Percentiles rank a stretch among this genome's conserved stretches.
phyloP scores from a whole-genome alignment of 2,888 invertebrate genomes.

The Acholoe squamosa region DNA sequence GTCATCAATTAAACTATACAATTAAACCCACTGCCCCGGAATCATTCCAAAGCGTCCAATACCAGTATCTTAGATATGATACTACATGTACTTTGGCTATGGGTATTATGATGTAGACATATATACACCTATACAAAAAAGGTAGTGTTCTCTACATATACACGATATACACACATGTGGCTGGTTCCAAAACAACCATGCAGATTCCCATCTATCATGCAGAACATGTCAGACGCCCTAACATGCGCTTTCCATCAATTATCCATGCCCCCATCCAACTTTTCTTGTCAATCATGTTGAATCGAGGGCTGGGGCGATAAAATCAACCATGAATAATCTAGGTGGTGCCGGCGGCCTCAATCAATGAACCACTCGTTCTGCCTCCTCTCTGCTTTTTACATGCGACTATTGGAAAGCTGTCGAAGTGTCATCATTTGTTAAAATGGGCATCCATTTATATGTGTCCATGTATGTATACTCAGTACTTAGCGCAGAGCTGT shows the following conservation, averaged over 20 bases:
- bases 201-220: background rate
- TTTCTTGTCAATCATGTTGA: slow-evolving; percentile 44
- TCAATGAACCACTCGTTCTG: background rate
- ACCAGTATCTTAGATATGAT: too few species aligned
- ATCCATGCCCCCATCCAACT: slow-evolving; percentile 12
- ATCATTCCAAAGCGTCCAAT: too few species aligned
- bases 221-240: background rate
- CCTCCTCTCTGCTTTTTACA: slow-evolving; percentile 8
- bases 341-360: background rate
- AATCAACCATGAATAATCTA: slow-evolving; percentile 23
- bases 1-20: too few species aligned
- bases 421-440: slow-evolving; percentile 40
- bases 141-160: too few species aligned
- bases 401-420: slow-evolving; percentile 21
- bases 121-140: too few species aligned
- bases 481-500: too few species aligned
- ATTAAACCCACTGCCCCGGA: too few species aligned
- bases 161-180: too few species aligned
- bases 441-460: background rate
- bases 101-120: too few species aligned
- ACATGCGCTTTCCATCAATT: slow-evolving; percentile 19
- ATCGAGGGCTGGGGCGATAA: slow-evolving; percentile 18
- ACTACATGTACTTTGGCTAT: too few species aligned
- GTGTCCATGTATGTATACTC: background rate
- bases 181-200: too few species aligned